These are phyloP conservation scores for Catagonus wagneri DNA, from an alignment of 2,113 vertebrate species.

Conservation along the genomic window DNA sequence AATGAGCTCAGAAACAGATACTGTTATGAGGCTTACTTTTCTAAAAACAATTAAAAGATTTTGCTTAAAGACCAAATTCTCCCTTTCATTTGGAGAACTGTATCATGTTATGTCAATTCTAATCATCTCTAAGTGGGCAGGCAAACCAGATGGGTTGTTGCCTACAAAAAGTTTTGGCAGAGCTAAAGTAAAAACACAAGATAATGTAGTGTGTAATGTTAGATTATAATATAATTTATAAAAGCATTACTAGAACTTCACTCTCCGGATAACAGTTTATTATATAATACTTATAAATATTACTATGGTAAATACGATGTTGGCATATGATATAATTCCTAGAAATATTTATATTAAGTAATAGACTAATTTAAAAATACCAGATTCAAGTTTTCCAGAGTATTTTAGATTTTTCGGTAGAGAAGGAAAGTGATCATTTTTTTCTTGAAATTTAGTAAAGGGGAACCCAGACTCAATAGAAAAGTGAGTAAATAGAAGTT, in stretches of 20 bases:
- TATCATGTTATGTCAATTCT: not conserved
- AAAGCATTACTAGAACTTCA: not conserved
- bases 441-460: not conserved
- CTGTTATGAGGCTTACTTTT: not conserved
- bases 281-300: not conserved
- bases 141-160: not conserved
- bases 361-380: not conserved
- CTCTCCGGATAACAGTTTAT: not conserved
- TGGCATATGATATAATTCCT: not conserved
- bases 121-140: not conserved
- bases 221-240: not conserved
- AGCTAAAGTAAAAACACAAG: not conserved
- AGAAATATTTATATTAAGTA: not conserved
- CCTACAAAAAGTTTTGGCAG: not conserved
- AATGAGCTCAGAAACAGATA: not conserved
- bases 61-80: not conserved
- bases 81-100: not conserved
- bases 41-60: not conserved
- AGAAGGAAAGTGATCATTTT: not conserved
- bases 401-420: not conserved
- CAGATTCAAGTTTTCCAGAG: not conserved
- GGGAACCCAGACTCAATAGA: not conserved
- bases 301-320: not conserved
- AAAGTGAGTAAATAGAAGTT: not conserved
- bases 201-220: not conserved